Base-by-base conservation (phyloP, 2,888 invertebrate species). In the Ophioninae sp. region DNA sequence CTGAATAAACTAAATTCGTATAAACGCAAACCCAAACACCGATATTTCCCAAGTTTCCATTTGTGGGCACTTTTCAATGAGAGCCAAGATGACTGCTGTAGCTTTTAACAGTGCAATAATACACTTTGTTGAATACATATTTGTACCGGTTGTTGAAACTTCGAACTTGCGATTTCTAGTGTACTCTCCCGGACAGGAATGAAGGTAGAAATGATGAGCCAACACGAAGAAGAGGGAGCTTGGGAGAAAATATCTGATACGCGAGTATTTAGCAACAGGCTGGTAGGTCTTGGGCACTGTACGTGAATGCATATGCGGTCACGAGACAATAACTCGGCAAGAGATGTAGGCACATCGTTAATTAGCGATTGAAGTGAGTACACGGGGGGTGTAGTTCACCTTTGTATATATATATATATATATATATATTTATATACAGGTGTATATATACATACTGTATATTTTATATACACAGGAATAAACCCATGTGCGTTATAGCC, bases 301-400 rank as follows among this genome's bases (percentile, higher is more conserved):
- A 73, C 73, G 10, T n/a, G 70, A 59, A 41, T 73, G 73, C 84
- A 76, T 86, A 84, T 86, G 80, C 81, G 79, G 85, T 77, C 68
- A 81, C 85, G 83, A 89, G 90, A 91, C 90, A 91, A 90, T 91
- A 89, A 89, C 86, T 87, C 88, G 85, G 85, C 89, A 87, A 85
- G 86, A 82, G 83, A 78, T 82, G 79, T 73, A 88, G 85, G 88
- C 89, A 89, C 89, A 87, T 88, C 89, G 90, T 91, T 91, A 91
- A 91, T 91, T 91, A 91, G 89, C 87, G 88, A 90, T 89, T 87
- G 70, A 57, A 57, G 65, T 39, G n/a, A 39, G 65, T 39, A 39
- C 39, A 39, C 65, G 65, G 41, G 50, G 50, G 13, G 17, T 50
- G 50, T 50, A 10, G 50, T 50, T 50, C 41, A 17, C 65, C n/a